Percentiles rank a stretch among this genome's conserved stretches.
phyloP scores from a whole-genome alignment of 2,797 vertebrate genomes.

The Protonibea diacanthus region DNA sequence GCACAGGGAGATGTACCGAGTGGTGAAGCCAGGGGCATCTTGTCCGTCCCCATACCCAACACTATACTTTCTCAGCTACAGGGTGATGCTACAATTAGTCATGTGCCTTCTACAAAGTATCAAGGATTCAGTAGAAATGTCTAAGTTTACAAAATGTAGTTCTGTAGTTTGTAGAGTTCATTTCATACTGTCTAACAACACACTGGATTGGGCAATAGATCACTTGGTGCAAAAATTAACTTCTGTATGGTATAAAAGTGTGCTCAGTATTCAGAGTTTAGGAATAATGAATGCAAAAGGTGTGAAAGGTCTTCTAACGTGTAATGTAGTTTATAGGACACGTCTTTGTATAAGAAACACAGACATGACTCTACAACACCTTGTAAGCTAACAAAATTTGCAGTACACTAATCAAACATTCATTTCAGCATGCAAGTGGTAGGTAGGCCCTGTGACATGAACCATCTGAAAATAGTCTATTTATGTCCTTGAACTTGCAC shows the following conservation, averaged over 20 bases:
- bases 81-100: slow-evolving; percentile 15
- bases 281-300: not conserved
- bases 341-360: not conserved
- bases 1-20: slow-evolving; percentile 55
- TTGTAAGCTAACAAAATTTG: not conserved
- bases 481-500: not conserved
- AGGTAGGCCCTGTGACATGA: not conserved
- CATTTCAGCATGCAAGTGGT: too few relatives aligned
- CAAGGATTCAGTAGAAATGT: not conserved
- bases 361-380: not conserved
- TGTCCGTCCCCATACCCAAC: slow-evolving; percentile 40
- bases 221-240: too few relatives aligned
- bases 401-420: not conserved
- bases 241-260: not conserved
- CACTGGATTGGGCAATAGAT: not conserved
- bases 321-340: not conserved
- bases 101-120: not conserved
- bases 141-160: not conserved
- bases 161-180: not conserved
- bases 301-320: not conserved
- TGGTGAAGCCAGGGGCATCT: slow-evolving; percentile 58
- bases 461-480: not conserved
- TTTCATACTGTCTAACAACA: not conserved
- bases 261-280: too few relatives aligned
- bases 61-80: slow-evolving; percentile 32